Base-by-base conservation (phyloP, 2,113 vertebrate genomes). In the Indicator indicator region DNA sequence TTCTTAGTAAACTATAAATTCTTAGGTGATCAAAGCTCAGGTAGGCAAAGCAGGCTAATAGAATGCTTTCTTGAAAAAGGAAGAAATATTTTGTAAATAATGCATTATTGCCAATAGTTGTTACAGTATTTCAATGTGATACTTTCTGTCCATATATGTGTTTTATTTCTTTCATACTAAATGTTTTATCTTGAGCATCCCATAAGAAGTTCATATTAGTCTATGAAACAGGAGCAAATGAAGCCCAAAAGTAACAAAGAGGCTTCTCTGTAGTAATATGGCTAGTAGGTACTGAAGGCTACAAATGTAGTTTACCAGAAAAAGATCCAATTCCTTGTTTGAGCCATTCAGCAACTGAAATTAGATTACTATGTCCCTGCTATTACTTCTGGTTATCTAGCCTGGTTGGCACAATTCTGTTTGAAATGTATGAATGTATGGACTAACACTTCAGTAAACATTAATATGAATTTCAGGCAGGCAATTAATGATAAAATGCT, bases 391-490 rank as follows among this genome's bases (percentile, higher is more conserved):
- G 46, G 3, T 32, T 93, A 64, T 8, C 26, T 83, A 62, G 46
- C 1, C 1, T 27, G 11, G 3, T 54, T 60, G 42, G 3, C 32
- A 33, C 1, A 0, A 15, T 91, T 75, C 83, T 73, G 9, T 73
- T 71, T 83, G 28, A 77, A 46, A 71, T 3, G 2, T 50, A 28
- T 86, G 38, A 84, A 60, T 42, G 6, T 19, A 33, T 30, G 5
- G 23, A 23, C 26, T 87, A 46, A 11, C 20, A 69, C n/a, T 69
- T 70, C 21, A 11, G 16, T 86, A n/a, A 88, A 73, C 5, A 33
- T 32, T 28, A 54, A 38, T 70, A 17, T 10, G 8, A 55, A 44
- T 80, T 88, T 81, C 64, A 48, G 30, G 2, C 24, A 48, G 16
- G 9, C 15, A 78, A 12, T 70, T 74, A 55, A 54, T 69, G 9